These are phyloP conservation scores for Stenichneumon culpator DNA, from an alignment of 2,888 invertebrate species.

Conservation along the genomic window DNA sequence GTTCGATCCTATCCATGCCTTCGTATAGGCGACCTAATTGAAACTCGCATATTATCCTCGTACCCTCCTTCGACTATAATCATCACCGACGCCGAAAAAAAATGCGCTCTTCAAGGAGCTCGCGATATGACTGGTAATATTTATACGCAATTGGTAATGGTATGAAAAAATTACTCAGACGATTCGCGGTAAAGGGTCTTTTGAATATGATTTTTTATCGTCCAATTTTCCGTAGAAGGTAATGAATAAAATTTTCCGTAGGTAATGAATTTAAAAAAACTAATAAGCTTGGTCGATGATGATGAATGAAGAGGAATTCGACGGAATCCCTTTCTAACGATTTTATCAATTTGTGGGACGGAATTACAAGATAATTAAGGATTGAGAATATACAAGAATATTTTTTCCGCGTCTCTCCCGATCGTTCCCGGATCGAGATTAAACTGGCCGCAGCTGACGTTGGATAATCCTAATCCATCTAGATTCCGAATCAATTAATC, in stretches of 20 bases:
- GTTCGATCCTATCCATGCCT: slow-evolving; percentile 48
- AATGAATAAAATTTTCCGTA: neutral
- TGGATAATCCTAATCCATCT: neutral
- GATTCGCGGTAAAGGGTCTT: neutral
- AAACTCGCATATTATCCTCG: slow-evolving; percentile 36
- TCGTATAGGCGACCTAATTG: slow-evolving; percentile 35
- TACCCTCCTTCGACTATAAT: slow-evolving; percentile 13
- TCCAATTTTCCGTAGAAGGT: neutral
- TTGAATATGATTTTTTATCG: neutral
- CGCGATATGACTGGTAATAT: neutral
- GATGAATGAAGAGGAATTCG: neutral
- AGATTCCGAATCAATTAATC: neutral
- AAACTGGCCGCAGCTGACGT: neutral
- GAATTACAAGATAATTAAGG: neutral
- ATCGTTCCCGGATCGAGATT: neutral
- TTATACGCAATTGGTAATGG: neutral
- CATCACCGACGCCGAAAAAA: neutral
- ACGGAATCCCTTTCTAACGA: neutral
- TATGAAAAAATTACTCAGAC: neutral
- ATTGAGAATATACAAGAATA: neutral
- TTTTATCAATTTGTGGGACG: neutral
- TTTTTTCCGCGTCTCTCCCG: neutral
- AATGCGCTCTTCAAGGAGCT: neutral
- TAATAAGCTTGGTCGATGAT: neutral
- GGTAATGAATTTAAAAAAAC: neutral